A percentile compares a stretch with the other conserved stretches of the same genome.
Conservation (phyloP, 2,113 vertebrate genomes). For the Hemibagrus wyckioides region DNA sequence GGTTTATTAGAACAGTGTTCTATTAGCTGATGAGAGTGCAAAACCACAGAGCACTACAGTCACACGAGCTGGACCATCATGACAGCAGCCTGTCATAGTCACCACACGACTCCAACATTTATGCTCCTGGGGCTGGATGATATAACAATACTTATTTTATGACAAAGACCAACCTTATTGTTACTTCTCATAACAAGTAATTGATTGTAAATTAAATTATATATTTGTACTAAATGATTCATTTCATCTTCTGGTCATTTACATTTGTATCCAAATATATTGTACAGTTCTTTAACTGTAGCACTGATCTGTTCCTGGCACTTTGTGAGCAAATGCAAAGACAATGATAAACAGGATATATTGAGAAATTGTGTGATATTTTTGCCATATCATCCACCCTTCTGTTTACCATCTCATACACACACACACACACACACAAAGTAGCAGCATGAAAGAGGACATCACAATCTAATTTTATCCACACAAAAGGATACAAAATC, state of each 20-base stretch:
- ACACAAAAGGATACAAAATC: slow-evolving; percentile 41
- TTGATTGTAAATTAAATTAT: not conserved
- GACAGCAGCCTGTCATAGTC: not conserved
- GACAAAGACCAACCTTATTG: not conserved
- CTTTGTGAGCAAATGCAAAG: not conserved
- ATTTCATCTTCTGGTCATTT: not conserved
- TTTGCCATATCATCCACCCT: not conserved
- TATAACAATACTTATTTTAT: not conserved
- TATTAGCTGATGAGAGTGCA: not conserved
- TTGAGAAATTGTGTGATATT: not conserved
- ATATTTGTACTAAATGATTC: not conserved
- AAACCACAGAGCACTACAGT: slow-evolving; percentile 7
- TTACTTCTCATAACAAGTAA: not conserved
- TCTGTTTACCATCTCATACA: not conserved
- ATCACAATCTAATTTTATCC: slow-evolving; percentile 47
- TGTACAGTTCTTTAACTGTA: slow-evolving; percentile 1
- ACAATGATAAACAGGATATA: not conserved
- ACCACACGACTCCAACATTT: slow-evolving; percentile 6
- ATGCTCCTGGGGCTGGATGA: not conserved
- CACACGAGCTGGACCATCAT: not conserved
- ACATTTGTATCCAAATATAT: not conserved
- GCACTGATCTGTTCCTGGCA: not conserved
- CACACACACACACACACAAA: slow-evolving; percentile 36
- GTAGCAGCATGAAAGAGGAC: slow-evolving; percentile 47
- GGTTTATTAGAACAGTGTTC: not conserved